phyloP scores from a whole-genome alignment of 2,113 vertebrate genomes.

The Sander lucioperca region DNA sequence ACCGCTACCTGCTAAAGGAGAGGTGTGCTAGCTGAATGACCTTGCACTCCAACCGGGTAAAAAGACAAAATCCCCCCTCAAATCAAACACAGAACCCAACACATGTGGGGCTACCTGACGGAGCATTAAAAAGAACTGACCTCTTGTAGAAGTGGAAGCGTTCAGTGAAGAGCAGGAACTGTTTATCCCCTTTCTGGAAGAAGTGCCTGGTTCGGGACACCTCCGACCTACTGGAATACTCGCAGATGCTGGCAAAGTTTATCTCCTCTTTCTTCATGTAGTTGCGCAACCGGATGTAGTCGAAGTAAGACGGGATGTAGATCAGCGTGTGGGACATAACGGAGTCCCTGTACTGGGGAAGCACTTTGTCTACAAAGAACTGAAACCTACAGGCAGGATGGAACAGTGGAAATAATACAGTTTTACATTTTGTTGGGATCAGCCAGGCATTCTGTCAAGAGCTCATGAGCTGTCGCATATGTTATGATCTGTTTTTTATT shows the following conservation, averaged over 20 bases:
- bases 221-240: conserved; percentile 88
- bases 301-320: conserved; percentile 95
- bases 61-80: background rate
- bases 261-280: conserved; percentile 94
- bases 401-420: background rate
- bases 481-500: background rate
- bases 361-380: conserved; percentile 91
- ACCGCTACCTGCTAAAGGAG: background rate
- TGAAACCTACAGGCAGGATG: conserved; percentile 86
- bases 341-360: conserved; percentile 95
- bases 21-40: background rate
- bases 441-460: background rate
- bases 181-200: conserved; percentile 91
- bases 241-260: conserved; percentile 90
- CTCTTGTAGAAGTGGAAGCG: conserved; percentile 99
- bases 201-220: conserved; percentile 90
- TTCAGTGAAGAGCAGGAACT: conserved; percentile 94
- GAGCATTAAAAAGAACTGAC: conserved; percentile 71
- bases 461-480: background rate
- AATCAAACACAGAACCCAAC: background rate
- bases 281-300: conserved; percentile 95
- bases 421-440: background rate
- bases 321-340: conserved; percentile 97
- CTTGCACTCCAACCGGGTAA: background rate
- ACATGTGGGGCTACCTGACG: background rate